phyloP scores from a whole-genome alignment of 2,888 invertebrate genomes.

The Girardia tigrina region DNA sequence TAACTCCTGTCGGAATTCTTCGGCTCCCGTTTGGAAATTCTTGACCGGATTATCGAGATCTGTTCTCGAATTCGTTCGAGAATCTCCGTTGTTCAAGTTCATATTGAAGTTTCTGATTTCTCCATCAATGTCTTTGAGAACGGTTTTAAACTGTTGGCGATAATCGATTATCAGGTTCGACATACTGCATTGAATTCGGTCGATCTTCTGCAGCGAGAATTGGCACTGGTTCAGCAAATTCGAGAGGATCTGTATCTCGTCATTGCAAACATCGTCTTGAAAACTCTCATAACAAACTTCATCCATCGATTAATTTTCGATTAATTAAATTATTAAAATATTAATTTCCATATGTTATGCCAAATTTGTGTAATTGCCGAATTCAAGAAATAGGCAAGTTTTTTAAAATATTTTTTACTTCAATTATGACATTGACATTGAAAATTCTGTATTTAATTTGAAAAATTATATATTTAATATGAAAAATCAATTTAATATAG shows the following conservation, averaged over 20 bases:
- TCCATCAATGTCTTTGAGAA: conserved; percentile 15
- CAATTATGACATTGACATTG: too few relatives aligned
- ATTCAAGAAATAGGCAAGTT: too few relatives aligned
- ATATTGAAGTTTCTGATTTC: not conserved
- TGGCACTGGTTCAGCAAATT: conserved; percentile 15
- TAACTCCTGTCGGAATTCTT: conserved; percentile 5
- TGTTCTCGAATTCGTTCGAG: not conserved
- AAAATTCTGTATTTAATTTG: too few relatives aligned
- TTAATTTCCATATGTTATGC: too few relatives aligned
- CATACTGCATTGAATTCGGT: conserved; percentile 10
- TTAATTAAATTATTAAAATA: not conserved
- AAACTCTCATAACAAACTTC: not conserved
- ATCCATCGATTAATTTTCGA: not conserved
- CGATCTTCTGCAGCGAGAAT: not conserved
- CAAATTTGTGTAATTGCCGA: too few relatives aligned
- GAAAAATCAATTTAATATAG: too few relatives aligned
- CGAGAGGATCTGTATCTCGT: not conserved
- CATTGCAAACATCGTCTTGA: not conserved
- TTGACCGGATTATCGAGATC: not conserved
- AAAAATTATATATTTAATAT: too few relatives aligned
- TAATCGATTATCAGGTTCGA: not conserved
- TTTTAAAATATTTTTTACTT: too few relatives aligned
- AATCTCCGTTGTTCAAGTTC: not conserved
- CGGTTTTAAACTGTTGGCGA: conserved; percentile 5
- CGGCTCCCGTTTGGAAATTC: not conserved